Conservation (phyloP, 1,140 invertebrate genomes). For the Procambarus virginalis region DNA sequence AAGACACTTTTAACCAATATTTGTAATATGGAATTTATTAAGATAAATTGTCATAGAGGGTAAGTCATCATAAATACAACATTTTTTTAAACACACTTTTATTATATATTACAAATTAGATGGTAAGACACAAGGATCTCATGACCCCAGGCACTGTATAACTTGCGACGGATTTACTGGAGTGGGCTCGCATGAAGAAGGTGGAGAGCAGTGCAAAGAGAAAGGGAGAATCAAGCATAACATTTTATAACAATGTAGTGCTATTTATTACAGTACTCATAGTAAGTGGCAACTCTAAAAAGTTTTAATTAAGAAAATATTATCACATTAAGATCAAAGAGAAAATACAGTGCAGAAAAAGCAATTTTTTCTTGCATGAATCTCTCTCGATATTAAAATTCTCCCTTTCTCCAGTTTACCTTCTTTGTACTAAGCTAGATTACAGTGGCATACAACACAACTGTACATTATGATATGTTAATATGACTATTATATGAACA, state of each 20-base stretch:
- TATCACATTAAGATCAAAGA: too few species aligned
- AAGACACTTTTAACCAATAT: too few species aligned
- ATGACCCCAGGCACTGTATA: constrained; percentile 51
- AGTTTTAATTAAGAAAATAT: neutral
- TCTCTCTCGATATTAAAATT: neutral
- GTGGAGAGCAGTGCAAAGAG: constrained; percentile 10
- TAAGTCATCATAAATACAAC: too few species aligned
- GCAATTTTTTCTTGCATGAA: neutral
- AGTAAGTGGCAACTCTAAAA: neutral
- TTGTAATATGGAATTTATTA: too few species aligned
- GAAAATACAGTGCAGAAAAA: too few species aligned
- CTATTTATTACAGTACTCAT: neutral
- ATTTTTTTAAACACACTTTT: constrained; percentile 50
- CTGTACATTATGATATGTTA: constrained; percentile 69
- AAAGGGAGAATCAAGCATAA: constrained; percentile 9
- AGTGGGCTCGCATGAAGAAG: constrained; percentile 59
- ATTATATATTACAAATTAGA: constrained; percentile 39
- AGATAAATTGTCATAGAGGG: too few species aligned
- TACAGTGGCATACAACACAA: constrained; percentile 58
- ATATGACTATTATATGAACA: constrained; percentile 60
- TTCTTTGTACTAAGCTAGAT: constrained; percentile 65
- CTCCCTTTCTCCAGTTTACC: constrained; percentile 26
- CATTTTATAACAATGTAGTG: neutral
- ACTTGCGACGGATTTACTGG: constrained; percentile 68
- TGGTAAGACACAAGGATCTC: constrained; percentile 40